Evolutionary conservation across 2,797 vertebrate genomes (phyloP).

Genomic region (Girardinus metallicus): DNA sequence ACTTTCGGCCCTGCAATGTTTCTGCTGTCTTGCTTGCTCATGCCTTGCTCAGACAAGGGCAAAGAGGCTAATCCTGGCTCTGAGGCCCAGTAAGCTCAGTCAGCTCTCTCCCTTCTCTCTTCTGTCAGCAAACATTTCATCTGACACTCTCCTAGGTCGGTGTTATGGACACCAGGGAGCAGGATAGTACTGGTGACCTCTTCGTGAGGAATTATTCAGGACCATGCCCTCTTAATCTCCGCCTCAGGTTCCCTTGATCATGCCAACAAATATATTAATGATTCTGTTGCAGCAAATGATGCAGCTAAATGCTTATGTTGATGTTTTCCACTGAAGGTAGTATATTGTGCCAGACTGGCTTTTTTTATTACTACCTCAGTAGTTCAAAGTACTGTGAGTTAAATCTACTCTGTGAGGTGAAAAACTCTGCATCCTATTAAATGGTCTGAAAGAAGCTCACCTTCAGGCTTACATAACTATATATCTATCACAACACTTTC

Average conservation of each 20-base stretch:
- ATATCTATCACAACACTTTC: neutral
- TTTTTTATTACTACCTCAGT: neutral
- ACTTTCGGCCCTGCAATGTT: constrained; percentile 40
- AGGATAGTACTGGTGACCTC: constrained; percentile 58
- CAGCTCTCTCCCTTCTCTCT: constrained; percentile 53
- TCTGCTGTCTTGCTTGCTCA: constrained; percentile 41
- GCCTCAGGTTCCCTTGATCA: constrained; percentile 29
- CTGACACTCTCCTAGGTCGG: constrained; percentile 50
- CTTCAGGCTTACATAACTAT: constrained; percentile 1
- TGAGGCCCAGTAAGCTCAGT: constrained; percentile 61
- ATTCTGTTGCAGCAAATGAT: neutral
- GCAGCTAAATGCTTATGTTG: neutral
- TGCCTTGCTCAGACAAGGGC: constrained; percentile 61
- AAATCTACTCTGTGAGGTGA: neutral
- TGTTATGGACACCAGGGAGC: constrained; percentile 57
- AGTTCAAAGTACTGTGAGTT: neutral
- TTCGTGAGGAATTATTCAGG: constrained; percentile 58
- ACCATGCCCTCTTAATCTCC: constrained; percentile 42
- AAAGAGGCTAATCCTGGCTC: constrained; percentile 74
- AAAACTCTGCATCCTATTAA: neutral
- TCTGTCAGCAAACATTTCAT: constrained; percentile 65
- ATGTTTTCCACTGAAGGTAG: neutral
- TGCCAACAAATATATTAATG: constrained; percentile 13
- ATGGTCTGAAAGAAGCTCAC: neutral
- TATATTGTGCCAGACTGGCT: neutral